Base-by-base conservation (phyloP, 1,140 invertebrate genomes). In the Euglossa dilemma region DNA sequence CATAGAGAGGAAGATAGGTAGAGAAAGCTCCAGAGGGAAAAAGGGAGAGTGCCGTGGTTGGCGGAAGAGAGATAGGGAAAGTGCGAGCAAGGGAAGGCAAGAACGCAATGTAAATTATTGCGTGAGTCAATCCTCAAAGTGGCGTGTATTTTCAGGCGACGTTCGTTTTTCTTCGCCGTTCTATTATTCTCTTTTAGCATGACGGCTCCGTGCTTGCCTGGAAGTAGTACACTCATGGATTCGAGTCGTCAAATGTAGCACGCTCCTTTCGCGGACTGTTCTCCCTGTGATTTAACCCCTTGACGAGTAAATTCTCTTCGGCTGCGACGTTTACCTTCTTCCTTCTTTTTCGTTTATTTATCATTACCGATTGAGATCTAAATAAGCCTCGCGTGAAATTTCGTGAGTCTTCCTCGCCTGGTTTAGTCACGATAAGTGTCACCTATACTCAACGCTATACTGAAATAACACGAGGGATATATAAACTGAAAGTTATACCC, bases 31-130 rank as follows among this genome's bases (percentile, higher is more conserved):
- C 20, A n/a, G n/a, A 25, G 67, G n/a, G 45, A 71, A 36, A 56
- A 56, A 28, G 12, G 50, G 47, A 56, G 45, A 28, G 43, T 36
- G 54, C 23, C 14, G 20, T 9, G 14, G 45, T 54, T 8, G 28
- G 18, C 20, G 61, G 18, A 43, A 66, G 18, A 43, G 23, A 23
- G 54, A 43, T 14, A 6, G 54, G 25, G 12, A 59, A 45, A 47
- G 23, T 47, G 16, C 18, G 43, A 11, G 43, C 50, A 14, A 56
- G 6, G 9, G 28, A 12, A 23, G 28, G 6, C 2, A 18, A 18
- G 28, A 36, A 59, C 43, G 87, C 89, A 88, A 90, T 91, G 90
- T 89, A 91, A 91, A 91, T 92, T 91, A 91, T 91, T 87, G 84
- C 87, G 86, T 80, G 75, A 88, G 87, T 90, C 84, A 86, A 88